Percentiles rank a stretch among this genome's conserved stretches.
phyloP scores from a whole-genome alignment of 2,888 invertebrate species.

The Drepanosiphum platanoidis region DNA sequence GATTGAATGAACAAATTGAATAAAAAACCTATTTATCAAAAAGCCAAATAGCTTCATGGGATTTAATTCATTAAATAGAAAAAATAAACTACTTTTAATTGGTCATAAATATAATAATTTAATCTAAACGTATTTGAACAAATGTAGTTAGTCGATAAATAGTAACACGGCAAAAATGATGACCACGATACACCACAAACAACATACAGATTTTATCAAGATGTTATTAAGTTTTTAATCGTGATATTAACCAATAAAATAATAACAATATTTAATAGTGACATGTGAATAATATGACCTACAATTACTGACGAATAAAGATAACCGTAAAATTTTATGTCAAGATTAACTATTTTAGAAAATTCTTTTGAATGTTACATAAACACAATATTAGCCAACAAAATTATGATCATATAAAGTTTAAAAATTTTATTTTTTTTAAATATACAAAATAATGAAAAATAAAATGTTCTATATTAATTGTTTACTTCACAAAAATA shows the following conservation, averaged over 20 bases:
- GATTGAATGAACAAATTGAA: no score
- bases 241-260: not conserved
- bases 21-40: no score
- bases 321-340: not conserved
- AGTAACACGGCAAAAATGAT: not conserved
- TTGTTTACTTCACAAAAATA: no score
- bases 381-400: not conserved
- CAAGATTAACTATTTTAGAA: not conserved
- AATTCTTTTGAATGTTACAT: not conserved
- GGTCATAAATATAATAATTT: no score
- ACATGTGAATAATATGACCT: not conserved
- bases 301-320: not conserved
- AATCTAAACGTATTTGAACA: no score
- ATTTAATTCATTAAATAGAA: no score
- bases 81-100: no score
- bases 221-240: conserved; percentile 10
- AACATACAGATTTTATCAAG: not conserved
- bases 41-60: no score
- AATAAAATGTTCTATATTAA: no score
- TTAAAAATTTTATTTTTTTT: no score
- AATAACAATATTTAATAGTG: not conserved
- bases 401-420: not conserved
- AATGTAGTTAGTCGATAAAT: not conserved
- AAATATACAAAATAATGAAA: no score
- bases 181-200: not conserved